These are phyloP conservation scores for Nothoprocta perdicaria DNA, from an alignment of 2,113 vertebrate species.

Conservation along the genomic window DNA sequence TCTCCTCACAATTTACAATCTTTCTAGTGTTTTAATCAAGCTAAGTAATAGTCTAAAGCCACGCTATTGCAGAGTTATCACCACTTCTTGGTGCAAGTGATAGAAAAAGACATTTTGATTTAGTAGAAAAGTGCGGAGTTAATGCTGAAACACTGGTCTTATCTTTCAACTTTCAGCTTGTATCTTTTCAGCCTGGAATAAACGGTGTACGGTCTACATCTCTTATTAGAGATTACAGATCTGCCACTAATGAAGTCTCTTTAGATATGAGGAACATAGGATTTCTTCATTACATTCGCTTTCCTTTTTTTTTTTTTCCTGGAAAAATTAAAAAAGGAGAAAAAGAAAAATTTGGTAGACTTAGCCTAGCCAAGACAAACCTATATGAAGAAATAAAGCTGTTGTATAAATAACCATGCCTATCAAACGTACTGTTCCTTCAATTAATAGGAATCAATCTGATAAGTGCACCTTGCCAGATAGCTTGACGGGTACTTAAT, in stretches of 20 bases:
- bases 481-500: neutral
- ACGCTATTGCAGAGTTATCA: neutral
- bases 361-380: neutral
- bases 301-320: neutral
- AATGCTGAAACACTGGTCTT: neutral
- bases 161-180: neutral
- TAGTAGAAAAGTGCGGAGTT: neutral
- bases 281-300: neutral
- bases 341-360: neutral
- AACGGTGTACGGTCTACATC: accelerated
- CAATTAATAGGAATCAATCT: neutral
- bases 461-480: neutral
- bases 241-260: neutral
- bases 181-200: neutral
- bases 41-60: neutral
- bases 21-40: neutral
- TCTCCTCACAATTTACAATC: neutral
- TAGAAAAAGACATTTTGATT: neutral
- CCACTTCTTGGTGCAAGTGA: neutral
- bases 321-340: neutral
- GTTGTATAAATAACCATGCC: neutral
- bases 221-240: neutral
- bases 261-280: neutral
- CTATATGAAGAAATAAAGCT: neutral
- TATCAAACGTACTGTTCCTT: neutral